A percentile compares a stretch with the other conserved stretches of the same genome.
These are phyloP conservation scores for Drepana falcataria DNA, from an alignment of 2,888 invertebrate species.

Conservation along the genomic window DNA sequence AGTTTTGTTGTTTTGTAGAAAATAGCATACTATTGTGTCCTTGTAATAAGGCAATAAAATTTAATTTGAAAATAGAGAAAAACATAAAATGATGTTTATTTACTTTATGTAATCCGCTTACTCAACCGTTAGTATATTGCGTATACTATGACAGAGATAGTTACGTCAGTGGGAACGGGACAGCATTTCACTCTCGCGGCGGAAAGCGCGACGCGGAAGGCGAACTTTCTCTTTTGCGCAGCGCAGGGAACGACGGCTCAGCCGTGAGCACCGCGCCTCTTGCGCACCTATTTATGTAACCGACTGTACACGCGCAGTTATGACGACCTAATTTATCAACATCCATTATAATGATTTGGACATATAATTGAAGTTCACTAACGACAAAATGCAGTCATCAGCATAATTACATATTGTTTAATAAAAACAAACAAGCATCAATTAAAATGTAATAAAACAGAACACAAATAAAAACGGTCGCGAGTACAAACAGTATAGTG, in stretches of 20 bases:
- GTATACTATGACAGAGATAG: slow-evolving; percentile 43
- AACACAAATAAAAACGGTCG: slow-evolving; percentile 41
- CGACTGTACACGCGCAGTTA: slow-evolving; percentile 16
- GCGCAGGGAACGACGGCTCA: slow-evolving; percentile 33
- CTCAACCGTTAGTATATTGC: slow-evolving; percentile 14
- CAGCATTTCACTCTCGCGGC: slow-evolving; percentile 75
- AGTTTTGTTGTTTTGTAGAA: no score
- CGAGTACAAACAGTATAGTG: slow-evolving; percentile 53
- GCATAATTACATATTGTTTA: slow-evolving; percentile 22
- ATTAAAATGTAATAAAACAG: slow-evolving; percentile 44
- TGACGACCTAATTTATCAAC: slow-evolving; percentile 2
- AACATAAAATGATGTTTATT: not conserved
- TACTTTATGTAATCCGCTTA: not conserved
- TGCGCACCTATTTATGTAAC: slow-evolving; percentile 26
- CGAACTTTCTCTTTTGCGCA: slow-evolving; percentile 75
- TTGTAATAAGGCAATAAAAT: no score
- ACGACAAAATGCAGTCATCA: slow-evolving; percentile 1
- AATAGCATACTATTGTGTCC: no score
- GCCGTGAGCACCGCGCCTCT: slow-evolving; percentile 28
- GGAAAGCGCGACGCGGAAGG: slow-evolving; percentile 76
- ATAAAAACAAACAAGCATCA: slow-evolving; percentile 41
- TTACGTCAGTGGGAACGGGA: slow-evolving; percentile 74
- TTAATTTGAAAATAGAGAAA: not conserved
- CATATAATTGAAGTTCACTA: not conserved
- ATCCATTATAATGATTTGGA: slow-evolving; percentile 1